A percentile compares a stretch with the other conserved stretches of the same genome.
These are phyloP conservation scores for Ips nitidus DNA, from an alignment of 1,140 invertebrate species.

Conservation along the genomic window DNA sequence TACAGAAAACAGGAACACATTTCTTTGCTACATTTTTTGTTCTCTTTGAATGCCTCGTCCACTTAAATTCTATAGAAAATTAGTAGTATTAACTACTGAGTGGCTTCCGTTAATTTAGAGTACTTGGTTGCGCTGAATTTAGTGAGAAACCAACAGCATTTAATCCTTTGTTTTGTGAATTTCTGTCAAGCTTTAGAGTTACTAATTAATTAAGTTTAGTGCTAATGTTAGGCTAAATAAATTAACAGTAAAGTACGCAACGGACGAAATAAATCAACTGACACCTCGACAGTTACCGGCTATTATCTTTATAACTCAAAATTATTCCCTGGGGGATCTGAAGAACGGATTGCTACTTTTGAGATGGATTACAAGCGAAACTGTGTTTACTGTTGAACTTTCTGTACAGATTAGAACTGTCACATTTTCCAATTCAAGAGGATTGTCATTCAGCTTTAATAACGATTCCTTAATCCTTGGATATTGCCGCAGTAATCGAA, in stretches of 20 bases:
- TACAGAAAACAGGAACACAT: background rate
- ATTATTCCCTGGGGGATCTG: background rate
- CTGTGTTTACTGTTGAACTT: slow-evolving; percentile 11
- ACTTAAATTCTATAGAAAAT: background rate
- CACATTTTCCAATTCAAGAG: too few relatives aligned
- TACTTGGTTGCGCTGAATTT: background rate
- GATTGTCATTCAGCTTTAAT: too few relatives aligned
- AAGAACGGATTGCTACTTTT: background rate
- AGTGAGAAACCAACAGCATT: background rate
- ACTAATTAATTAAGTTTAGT: slow-evolving; percentile 3
- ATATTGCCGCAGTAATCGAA: too few relatives aligned
- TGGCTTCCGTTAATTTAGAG: too few relatives aligned
- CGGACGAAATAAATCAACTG: slow-evolving; percentile 8
- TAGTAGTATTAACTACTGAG: too few relatives aligned
- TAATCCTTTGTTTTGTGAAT: background rate
- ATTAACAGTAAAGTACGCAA: background rate
- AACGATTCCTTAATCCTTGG: too few relatives aligned
- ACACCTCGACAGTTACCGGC: slow-evolving; percentile 14
- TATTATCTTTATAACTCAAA: slow-evolving; percentile 11
- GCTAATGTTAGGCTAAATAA: slow-evolving; percentile 8
- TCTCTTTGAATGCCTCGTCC: background rate
- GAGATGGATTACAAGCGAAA: slow-evolving; percentile 6
- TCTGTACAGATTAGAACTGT: background rate
- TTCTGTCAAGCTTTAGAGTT: background rate
- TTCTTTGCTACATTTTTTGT: background rate